Percentiles rank a stretch among this genome's conserved stretches.
phyloP scores from a whole-genome alignment of 2,113 vertebrate genomes.

The Mionectes macconnelli region DNA sequence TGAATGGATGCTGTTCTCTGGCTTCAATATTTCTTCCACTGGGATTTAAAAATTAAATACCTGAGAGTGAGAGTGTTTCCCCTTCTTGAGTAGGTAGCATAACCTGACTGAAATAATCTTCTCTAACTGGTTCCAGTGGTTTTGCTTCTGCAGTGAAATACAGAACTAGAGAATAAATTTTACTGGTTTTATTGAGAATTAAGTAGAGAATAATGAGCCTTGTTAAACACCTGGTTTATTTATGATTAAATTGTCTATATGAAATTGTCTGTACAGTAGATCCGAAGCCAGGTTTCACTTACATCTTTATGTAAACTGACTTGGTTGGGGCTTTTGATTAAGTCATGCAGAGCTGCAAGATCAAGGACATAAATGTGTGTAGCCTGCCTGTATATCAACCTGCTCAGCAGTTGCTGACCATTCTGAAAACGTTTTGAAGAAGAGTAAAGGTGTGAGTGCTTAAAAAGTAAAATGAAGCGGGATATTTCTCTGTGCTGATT shows the following conservation, averaged over 20 bases:
- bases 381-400: background rate
- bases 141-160: background rate
- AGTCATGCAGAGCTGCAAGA: background rate
- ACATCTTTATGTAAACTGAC: background rate
- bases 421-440: background rate
- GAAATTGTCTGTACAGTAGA: background rate
- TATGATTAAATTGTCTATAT: background rate
- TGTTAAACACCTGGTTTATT: background rate
- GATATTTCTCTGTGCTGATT: background rate
- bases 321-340: background rate
- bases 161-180: background rate
- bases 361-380: fast-evolving
- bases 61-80: background rate
- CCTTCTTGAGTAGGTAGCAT: background rate
- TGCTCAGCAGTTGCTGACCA: background rate
- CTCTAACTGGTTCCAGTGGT: background rate
- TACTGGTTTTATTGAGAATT: background rate
- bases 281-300: background rate
- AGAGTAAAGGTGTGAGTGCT: background rate
- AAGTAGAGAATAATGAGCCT: background rate
- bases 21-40: background rate
- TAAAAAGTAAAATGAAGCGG: background rate
- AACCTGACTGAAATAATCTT: background rate
- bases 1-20: background rate
- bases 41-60: background rate